A percentile compares a stretch with the other conserved stretches of the same genome.
Conservation (phyloP, 2,888 invertebrate genomes). For the Ophraella communa region DNA sequence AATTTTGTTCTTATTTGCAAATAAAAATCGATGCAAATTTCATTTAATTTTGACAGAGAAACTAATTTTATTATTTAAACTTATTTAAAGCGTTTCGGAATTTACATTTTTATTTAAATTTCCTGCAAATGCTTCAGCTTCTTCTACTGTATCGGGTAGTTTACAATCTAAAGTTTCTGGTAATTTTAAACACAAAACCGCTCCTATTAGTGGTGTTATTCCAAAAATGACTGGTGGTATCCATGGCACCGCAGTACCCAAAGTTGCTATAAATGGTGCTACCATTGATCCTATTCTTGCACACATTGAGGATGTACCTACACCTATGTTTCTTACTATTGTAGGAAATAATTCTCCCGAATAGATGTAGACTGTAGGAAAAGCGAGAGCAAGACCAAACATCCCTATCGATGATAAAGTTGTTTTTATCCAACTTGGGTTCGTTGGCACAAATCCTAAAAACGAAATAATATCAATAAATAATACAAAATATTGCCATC, state of each 20-base stretch:
- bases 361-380: slow-evolving; percentile 86
- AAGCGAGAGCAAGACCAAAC: slow-evolving; percentile 82
- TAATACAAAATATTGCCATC: too few species aligned
- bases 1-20: too few species aligned
- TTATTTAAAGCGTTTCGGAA: background rate
- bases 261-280: slow-evolving; percentile 81
- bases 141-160: slow-evolving; percentile 81
- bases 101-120: background rate
- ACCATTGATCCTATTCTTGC: slow-evolving; percentile 86
- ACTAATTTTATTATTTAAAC: background rate
- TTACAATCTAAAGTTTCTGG: slow-evolving; percentile 81
- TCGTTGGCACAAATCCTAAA: slow-evolving; percentile 60
- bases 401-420: slow-evolving; percentile 77
- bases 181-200: slow-evolving; percentile 69
- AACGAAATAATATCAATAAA: too few species aligned
- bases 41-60: too few species aligned
- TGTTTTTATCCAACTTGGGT: slow-evolving; percentile 65
- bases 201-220: slow-evolving; percentile 71
- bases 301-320: slow-evolving; percentile 84
- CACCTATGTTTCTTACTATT: slow-evolving; percentile 83
- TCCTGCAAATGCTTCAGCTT: slow-evolving; percentile 66
- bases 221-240: slow-evolving; percentile 76
- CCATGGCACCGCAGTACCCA: slow-evolving; percentile 64
- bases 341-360: slow-evolving; percentile 91
- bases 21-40: too few species aligned